Base-by-base conservation (phyloP, 2,113 vertebrate species). In the Hepsetus odoe region DNA sequence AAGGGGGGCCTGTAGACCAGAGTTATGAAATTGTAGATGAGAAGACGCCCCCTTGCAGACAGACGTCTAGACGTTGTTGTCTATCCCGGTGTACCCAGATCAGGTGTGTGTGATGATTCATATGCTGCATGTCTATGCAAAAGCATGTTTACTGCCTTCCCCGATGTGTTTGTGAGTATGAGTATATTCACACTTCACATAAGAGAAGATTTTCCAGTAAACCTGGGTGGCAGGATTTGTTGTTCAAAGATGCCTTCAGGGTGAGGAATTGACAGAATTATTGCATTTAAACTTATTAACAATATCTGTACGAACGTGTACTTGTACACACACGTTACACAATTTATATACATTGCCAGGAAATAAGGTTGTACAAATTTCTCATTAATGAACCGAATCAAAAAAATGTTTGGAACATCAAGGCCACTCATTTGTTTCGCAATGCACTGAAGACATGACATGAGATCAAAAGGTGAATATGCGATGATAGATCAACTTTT, bases 31-130 rank as follows among this genome's bases (percentile, higher is more conserved):
- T 49, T 51, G 55, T 20, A 38, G 28, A 26, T 20, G 28, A 30
- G n/a, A 74, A 40, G 79, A 68, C 62, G 33, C 77, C 82, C 8
- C n/a, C 0, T 16, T 16, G 24, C 42, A 68, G 59, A 64, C 68
- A 74, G 38, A 56, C 22, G 82, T 80, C 79, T 84, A 80, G 82
- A 84, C 74, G 0, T 16, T 2, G 44, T 26, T 68, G 40, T n/a
- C 67, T 28, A 20, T 72, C 40, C 33, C 51, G 9, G 13, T 61
- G 42, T 68, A 64, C 33, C 66, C 75, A 71, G 28, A 22, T 74
- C 56, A 56, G 71, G 44, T 82, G 61, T 68, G 68, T 61, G 68
- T 9, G 4, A 53, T 73, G 73, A 44, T 51, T 72, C 59, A 76
- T 38, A n/a, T 16, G 20, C 18, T 59, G 14, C 26, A 33, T 46